phyloP scores from a whole-genome alignment of 2,113 vertebrate genomes.

The Theropithecus gelada region DNA sequence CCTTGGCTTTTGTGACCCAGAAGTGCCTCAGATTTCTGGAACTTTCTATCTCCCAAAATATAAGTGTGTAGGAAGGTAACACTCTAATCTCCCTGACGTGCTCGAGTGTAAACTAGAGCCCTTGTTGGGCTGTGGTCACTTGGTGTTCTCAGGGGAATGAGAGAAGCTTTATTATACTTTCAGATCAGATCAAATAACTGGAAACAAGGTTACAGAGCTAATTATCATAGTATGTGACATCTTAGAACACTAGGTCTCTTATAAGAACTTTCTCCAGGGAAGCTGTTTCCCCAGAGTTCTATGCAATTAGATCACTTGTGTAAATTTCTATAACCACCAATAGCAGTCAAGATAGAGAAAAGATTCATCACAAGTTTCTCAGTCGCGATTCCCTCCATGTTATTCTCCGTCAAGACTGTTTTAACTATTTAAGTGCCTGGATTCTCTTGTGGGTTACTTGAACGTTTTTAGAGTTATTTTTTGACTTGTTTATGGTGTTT shows the following conservation, averaged over 20 bases:
- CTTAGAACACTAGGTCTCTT: neutral
- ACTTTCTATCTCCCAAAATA: neutral
- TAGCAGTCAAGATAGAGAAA: neutral
- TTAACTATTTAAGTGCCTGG: neutral
- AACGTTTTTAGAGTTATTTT: neutral
- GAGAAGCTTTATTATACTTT: neutral
- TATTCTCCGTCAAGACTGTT: too few species aligned
- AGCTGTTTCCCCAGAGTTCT: neutral
- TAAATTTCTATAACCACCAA: neutral
- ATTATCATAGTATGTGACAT: neutral
- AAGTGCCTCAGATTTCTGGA: neutral
- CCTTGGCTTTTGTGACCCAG: neutral
- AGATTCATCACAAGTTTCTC: neutral
- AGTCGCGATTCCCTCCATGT: fast-evolving
- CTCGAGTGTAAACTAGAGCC: neutral
- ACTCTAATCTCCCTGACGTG: neutral
- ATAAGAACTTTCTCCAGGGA: neutral
- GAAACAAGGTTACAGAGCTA: neutral
- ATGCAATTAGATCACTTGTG: neutral
- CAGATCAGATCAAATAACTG: neutral
- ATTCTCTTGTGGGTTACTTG: too few species aligned
- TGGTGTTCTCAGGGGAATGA: neutral
- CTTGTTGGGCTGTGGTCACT: neutral
- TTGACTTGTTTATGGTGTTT: neutral
- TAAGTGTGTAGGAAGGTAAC: neutral